Conservation (phyloP, 2,113 vertebrate species). For the Tautogolabrus adspersus region DNA sequence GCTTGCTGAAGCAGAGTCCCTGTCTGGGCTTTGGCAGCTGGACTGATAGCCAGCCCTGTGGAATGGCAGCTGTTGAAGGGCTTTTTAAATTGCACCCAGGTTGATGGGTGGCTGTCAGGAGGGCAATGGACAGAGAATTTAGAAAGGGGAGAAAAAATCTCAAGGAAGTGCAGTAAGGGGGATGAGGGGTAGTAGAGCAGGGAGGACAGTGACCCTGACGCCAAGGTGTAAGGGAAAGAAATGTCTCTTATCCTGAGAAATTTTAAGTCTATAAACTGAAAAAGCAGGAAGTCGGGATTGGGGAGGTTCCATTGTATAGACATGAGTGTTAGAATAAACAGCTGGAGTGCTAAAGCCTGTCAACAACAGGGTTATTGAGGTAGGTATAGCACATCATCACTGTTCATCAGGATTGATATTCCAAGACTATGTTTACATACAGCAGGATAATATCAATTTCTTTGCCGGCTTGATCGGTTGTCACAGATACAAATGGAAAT, state of each 20-base stretch:
- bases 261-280: slow-evolving; percentile 3
- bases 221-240: slow-evolving; percentile 26
- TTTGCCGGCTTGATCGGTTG: slow-evolving; percentile 21
- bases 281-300: not conserved
- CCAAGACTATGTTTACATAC: slow-evolving; percentile 54
- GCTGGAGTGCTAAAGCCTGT: slow-evolving; percentile 24
- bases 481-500: slow-evolving; percentile 59
- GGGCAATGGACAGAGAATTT: slow-evolving; percentile 68
- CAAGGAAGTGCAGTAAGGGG: slow-evolving; percentile 2
- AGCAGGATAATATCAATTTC: slow-evolving; percentile 49
- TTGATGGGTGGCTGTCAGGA: slow-evolving; percentile 81
- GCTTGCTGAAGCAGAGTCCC: slow-evolving; percentile 65
- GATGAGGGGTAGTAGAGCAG: not conserved
- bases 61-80: slow-evolving; percentile 82
- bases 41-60: slow-evolving; percentile 77
- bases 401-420: slow-evolving; percentile 42
- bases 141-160: slow-evolving; percentile 27
- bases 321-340: slow-evolving; percentile 29
- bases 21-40: slow-evolving; percentile 78
- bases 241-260: slow-evolving; percentile 23
- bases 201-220: slow-evolving; percentile 63
- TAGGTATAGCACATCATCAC: slow-evolving; percentile 27
- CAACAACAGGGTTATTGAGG: slow-evolving; percentile 41
- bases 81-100: slow-evolving; percentile 80
- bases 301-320: not conserved